Percentiles rank a stretch among this genome's conserved stretches.
Evolutionary conservation across 2,797 vertebrate species (phyloP).

Genomic region (Centroberyx gerrardi): DNA sequence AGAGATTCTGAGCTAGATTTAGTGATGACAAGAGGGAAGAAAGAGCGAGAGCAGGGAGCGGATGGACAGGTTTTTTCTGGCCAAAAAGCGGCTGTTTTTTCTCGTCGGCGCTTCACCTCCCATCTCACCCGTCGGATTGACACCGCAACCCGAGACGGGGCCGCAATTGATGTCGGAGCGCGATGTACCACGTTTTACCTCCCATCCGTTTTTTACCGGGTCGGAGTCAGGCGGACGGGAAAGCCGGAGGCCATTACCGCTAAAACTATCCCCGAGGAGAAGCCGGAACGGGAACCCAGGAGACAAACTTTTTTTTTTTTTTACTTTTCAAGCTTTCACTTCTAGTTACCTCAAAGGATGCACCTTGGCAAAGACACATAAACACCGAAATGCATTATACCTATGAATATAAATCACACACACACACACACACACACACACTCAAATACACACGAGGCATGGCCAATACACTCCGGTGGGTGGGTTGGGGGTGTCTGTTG

Average conservation of each 20-base stretch:
- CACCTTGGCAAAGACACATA: constrained; percentile 13
- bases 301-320: constrained; percentile 31
- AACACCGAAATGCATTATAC: constrained; percentile 16
- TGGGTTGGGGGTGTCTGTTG: constrained; percentile 18
- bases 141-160: constrained; percentile 35
- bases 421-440: constrained; percentile 35
- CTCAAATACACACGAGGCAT: constrained; percentile 1
- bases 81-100: no score
- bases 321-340: constrained; percentile 15
- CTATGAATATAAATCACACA: constrained; percentile 47
- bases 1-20: no score
- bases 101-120: constrained; percentile 44
- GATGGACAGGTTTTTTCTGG: constrained; percentile 18
- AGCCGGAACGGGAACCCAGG: neutral
- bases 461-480: constrained; percentile 22
- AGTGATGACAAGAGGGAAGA: no score
- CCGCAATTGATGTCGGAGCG: constrained; percentile 37
- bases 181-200: constrained; percentile 15
- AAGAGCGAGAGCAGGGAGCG: constrained; percentile 1
- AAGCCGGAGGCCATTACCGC: constrained; percentile 35
- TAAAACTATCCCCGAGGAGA: constrained; percentile 20
- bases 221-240: constrained; percentile 12
- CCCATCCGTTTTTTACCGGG: constrained; percentile 21
- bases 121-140: constrained; percentile 34
- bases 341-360: neutral